These are phyloP conservation scores for Leptodactylus fuscus DNA, from an alignment of 2,113 vertebrate genomes.

Conservation along the genomic window DNA sequence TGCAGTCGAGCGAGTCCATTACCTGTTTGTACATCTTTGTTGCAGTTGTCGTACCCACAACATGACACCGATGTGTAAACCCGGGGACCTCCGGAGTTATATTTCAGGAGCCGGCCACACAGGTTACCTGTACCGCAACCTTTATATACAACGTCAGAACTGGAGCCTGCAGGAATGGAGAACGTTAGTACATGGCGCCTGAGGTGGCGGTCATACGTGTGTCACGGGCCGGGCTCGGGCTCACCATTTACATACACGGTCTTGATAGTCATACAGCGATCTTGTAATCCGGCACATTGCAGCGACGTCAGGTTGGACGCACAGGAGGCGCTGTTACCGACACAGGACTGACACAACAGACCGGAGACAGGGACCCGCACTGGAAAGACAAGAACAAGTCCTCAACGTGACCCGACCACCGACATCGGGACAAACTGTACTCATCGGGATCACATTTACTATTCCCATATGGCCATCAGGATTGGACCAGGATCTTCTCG, in stretches of 20 bases:
- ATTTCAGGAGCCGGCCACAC: constrained; percentile 20
- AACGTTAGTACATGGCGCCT: not conserved
- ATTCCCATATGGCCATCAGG: too few species aligned
- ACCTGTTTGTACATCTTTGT: constrained; percentile 17
- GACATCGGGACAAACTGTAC: too few species aligned
- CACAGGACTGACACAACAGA: not conserved
- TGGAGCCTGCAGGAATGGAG: not conserved
- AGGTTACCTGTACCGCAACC: constrained; percentile 50
- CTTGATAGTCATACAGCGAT: constrained; percentile 39
- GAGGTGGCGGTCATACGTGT: too few species aligned
- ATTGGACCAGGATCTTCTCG: too few species aligned
- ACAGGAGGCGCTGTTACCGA: constrained; percentile 7
- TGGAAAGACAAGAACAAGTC: not conserved
- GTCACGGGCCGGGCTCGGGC: not conserved
- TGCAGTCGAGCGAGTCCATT: too few species aligned
- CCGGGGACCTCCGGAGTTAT: constrained; percentile 7
- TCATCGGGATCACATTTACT: too few species aligned
- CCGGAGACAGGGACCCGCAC: constrained; percentile 3
- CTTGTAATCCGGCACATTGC: constrained; percentile 37
- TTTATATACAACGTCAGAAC: constrained; percentile 27
- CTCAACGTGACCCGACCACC: too few species aligned
- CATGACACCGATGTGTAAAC: constrained; percentile 33
- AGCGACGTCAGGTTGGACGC: not conserved
- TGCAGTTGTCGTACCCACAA: constrained; percentile 45
- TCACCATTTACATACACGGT: constrained; percentile 34